phyloP scores from a whole-genome alignment of 2,888 invertebrate species.

The Sepioteuthis lessoniana region DNA sequence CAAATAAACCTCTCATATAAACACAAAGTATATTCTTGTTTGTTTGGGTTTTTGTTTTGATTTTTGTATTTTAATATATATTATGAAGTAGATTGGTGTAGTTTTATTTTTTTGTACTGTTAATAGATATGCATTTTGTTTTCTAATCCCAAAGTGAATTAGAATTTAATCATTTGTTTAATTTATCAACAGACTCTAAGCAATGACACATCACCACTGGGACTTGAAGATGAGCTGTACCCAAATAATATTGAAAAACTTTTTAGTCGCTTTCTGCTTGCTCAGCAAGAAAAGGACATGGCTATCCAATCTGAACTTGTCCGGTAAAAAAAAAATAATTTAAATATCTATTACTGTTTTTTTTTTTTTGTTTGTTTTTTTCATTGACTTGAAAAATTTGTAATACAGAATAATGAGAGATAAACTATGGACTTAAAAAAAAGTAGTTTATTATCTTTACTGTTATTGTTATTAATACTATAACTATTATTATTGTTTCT shows the following conservation, averaged over 20 bases:
- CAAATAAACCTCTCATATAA: too few species aligned
- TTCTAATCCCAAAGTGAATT: neutral
- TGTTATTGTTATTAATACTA: too few species aligned
- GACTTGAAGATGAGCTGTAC: constrained; percentile 72
- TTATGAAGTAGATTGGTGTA: too few species aligned
- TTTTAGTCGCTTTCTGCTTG: constrained; percentile 84
- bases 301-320: constrained; percentile 87
- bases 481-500: too few species aligned
- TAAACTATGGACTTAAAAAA: too few species aligned
- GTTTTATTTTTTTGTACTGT: too few species aligned
- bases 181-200: constrained; percentile 58
- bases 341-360: neutral
- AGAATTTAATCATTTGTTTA: neutral
- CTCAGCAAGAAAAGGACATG: constrained; percentile 92
- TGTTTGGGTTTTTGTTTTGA: too few species aligned
- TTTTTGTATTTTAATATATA: too few species aligned
- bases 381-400: neutral
- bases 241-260: constrained; percentile 73
- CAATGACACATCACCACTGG: constrained; percentile 62
- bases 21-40: too few species aligned
- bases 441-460: too few species aligned
- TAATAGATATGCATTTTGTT: too few species aligned
- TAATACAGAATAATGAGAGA: neutral
- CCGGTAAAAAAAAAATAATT: constrained; percentile 58
- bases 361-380: neutral